These are phyloP conservation scores for Varecia variegata DNA, from an alignment of 2,797 vertebrate genomes.

Conservation along the genomic window DNA sequence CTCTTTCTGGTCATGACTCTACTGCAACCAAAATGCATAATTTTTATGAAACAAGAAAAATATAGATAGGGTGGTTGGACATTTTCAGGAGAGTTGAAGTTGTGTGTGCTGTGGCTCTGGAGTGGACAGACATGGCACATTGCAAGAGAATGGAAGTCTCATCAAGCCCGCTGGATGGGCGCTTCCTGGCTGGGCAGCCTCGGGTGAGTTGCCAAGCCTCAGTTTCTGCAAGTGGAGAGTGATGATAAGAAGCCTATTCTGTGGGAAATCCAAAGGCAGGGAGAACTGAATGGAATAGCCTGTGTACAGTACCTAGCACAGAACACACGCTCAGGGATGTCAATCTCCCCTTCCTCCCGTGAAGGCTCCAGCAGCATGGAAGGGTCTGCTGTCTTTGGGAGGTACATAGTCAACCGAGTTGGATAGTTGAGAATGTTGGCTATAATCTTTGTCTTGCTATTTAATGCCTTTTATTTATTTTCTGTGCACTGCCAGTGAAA, in stretches of 20 bases:
- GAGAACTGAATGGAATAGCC: not conserved
- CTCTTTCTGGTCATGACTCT: not conserved
- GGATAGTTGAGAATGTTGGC: not conserved
- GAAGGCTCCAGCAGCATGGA: not conserved
- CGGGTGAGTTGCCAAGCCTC: not conserved
- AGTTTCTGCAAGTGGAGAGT: not conserved
- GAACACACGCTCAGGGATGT: accelerated
- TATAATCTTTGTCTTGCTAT: not conserved
- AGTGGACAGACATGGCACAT: not conserved
- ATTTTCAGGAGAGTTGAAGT: not conserved
- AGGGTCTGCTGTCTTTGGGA: not conserved
- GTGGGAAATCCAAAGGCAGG: not conserved
- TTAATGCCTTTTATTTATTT: constrained; percentile 22
- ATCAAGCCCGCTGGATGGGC: not conserved
- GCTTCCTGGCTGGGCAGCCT: not conserved
- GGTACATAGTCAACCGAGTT: not conserved
- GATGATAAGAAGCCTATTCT: not conserved
- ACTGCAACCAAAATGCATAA: not conserved
- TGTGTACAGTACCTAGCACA: not conserved
- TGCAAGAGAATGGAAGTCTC: not conserved
- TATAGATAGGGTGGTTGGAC: not conserved
- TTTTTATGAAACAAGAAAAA: not conserved
- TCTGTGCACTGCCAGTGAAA: not conserved
- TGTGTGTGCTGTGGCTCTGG: not conserved
- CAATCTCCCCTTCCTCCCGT: not conserved